Evolutionary conservation across 2,113 vertebrate genomes (phyloP), one percentile per base, ranked within the genome.

Genomic region (Hystrix cristata): DNA sequence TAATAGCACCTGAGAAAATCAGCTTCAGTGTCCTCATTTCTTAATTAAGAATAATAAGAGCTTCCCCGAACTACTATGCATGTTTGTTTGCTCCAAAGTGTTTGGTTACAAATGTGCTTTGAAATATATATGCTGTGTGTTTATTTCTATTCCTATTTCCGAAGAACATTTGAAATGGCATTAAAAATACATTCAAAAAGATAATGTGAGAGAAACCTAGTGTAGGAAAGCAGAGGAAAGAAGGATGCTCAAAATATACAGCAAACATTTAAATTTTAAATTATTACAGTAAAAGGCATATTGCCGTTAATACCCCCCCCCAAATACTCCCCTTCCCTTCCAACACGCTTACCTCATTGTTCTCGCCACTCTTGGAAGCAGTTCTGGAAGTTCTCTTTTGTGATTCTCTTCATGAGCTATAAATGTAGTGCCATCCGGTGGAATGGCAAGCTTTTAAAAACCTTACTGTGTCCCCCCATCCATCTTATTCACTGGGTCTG

Each of bases 61-160:
- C 27, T 55, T 1, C 31, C 23, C 74, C 19, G 91, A 62, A 60
- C 38, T 79, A 15, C 53, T 79, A 10, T 38, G 0, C 19, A 1
- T 71, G 13, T 21, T 15, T 91, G 46, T 46, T 79, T 82, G 9
- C 78, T 78, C 82, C 85, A 31, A 38, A 1, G 43, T 89, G n/a
- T 72, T 95, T 87, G 46, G 3, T 87, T 29, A 79, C 51, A 78
- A 83, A 95, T 83, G 34, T 60, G n/a, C 43, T 95, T 94, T 83
- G 53, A 94, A 96, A 90, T 93, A 25, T 84, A 25, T 31, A 31
- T 72, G 3, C 19, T 87, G 0, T 62, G 8, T n/a, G 43, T 34
- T 86, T 87, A 43, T 83, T 81, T 88, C 27, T 74, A 65, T 82
- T 85, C 46, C 65, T 59, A 12, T 57, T 90, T 86, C 53, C 53